Conservation (phyloP, 2,113 vertebrate species). For the Xerus inauris region DNA sequence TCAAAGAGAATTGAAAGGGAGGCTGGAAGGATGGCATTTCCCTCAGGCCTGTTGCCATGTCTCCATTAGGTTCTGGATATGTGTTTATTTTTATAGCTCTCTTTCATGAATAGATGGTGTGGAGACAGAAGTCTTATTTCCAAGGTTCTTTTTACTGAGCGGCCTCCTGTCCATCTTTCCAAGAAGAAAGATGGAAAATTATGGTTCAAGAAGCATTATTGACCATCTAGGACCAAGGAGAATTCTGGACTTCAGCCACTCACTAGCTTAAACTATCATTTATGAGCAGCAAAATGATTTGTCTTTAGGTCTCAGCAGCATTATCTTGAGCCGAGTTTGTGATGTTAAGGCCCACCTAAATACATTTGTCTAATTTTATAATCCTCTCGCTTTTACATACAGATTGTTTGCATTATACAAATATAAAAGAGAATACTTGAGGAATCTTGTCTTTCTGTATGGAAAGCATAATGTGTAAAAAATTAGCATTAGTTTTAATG, state of each 20-base stretch:
- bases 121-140: slow-evolving; percentile 62
- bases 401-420: neutral
- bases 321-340: neutral
- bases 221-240: neutral
- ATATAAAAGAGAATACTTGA: neutral
- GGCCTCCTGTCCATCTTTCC: slow-evolving; percentile 54
- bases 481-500: neutral
- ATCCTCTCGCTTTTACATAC: neutral
- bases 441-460: neutral
- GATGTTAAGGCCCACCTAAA: neutral
- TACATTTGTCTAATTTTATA: neutral
- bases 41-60: slow-evolving; percentile 28
- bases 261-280: slow-evolving; percentile 7
- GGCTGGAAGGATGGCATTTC: slow-evolving; percentile 29
- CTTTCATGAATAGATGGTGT: slow-evolving; percentile 44
- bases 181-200: slow-evolving; percentile 67
- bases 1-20: slow-evolving; percentile 44
- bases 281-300: slow-evolving; percentile 27
- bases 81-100: slow-evolving; percentile 69
- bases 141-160: slow-evolving; percentile 67
- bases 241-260: slow-evolving; percentile 13
- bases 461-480: neutral
- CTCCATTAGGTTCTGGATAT: slow-evolving; percentile 59
- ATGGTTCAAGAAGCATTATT: neutral
- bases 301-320: neutral